Evolutionary conservation across 2,113 vertebrate species (phyloP).

Genomic region (Callocephalon fimbriatum): DNA sequence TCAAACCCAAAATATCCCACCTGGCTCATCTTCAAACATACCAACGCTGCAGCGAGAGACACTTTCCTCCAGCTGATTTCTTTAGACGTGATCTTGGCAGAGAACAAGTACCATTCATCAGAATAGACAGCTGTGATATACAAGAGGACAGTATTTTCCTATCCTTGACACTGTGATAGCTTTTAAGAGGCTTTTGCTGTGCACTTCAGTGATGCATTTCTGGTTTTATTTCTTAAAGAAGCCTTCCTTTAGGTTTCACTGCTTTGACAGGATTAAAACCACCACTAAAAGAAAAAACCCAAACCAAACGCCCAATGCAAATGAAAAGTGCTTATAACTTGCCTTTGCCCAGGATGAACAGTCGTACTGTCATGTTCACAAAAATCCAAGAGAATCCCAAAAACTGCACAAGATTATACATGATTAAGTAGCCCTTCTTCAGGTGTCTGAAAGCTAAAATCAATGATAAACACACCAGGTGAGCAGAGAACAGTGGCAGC

Average conservation of each 20-base stretch:
- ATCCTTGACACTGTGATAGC: not conserved
- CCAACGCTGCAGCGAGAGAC: not conserved
- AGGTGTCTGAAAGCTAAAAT: conserved; percentile 80
- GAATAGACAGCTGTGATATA: not conserved
- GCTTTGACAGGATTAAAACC: not conserved
- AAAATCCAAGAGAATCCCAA: conserved; percentile 98
- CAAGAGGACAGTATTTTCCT: not conserved
- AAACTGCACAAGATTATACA: conserved; percentile 97
- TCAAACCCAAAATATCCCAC: not conserved
- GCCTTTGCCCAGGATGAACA: conserved; percentile 92
- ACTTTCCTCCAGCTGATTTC: not conserved
- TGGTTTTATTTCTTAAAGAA: not conserved
- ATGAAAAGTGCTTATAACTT: conserved; percentile 53
- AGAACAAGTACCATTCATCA: not conserved
- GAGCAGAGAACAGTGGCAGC: not conserved
- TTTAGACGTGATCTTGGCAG: not conserved
- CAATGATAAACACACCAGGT: not conserved
- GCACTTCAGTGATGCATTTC: not conserved
- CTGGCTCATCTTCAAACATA: not conserved
- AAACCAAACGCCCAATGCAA: not conserved
- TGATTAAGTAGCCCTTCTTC: conserved; percentile 88
- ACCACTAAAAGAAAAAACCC: not conserved
- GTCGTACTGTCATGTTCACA: conserved; percentile 93
- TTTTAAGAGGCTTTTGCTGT: not conserved
- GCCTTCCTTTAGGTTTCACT: not conserved